A percentile compares a stretch with the other conserved stretches of the same genome.
Evolutionary conservation across 1,140 invertebrate genomes (phyloP).

Genomic region (Drosophila carrolli): DNA sequence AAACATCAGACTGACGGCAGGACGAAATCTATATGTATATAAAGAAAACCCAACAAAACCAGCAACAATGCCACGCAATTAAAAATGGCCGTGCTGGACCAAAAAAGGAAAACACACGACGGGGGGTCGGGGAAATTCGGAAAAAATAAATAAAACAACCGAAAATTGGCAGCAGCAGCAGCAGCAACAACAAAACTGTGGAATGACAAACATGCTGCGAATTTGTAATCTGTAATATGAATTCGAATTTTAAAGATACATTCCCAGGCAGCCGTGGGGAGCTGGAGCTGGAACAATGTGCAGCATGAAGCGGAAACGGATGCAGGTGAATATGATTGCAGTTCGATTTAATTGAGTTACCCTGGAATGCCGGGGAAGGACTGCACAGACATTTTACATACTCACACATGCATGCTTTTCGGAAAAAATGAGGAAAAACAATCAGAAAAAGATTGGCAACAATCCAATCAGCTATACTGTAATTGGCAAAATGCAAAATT

Average conservation of each 20-base stretch:
- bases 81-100: constrained; percentile 64
- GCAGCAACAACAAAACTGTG: constrained; percentile 39
- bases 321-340: constrained; percentile 73
- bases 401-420: constrained; percentile 3
- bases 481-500: constrained; percentile 78
- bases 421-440: constrained; percentile 30
- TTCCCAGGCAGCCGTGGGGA: constrained; percentile 23
- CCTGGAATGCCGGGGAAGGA: constrained; percentile 36
- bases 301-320: constrained; percentile 31
- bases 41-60: constrained; percentile 31
- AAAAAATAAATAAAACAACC: constrained; percentile 44
- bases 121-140: not conserved
- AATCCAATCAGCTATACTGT: constrained; percentile 75
- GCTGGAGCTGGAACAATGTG: constrained; percentile 40
- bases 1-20: constrained; percentile 29
- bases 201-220: constrained; percentile 81
- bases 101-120: constrained; percentile 5
- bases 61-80: constrained; percentile 77
- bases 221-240: constrained; percentile 82
- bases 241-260: constrained; percentile 65
- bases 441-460: constrained; percentile 55
- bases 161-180: constrained; percentile 36
- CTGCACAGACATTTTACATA: constrained; percentile 13
- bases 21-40: constrained; percentile 19
- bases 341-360: constrained; percentile 78